A percentile compares a stretch with the other conserved stretches of the same genome.
Conservation (phyloP, 1,140 invertebrate genomes). For the Muscidifurax raptorellus region DNA sequence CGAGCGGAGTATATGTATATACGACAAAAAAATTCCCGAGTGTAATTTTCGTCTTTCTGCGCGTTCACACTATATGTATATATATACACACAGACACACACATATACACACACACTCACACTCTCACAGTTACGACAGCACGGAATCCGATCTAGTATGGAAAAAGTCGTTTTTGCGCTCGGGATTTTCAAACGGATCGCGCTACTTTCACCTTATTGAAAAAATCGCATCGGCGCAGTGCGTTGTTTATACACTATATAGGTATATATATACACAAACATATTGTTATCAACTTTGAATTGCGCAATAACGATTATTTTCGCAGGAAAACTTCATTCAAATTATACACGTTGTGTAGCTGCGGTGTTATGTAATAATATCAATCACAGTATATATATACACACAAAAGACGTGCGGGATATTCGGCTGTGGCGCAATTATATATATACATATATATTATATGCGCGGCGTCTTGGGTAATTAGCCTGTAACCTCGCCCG, state of each 20-base stretch:
- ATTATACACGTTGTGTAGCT: too few relatives aligned
- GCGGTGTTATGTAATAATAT: neutral
- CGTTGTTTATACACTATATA: neutral
- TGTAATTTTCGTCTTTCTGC: neutral
- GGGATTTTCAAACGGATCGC: too few relatives aligned
- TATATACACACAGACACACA: neutral
- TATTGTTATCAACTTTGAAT: too few relatives aligned
- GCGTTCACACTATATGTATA: neutral
- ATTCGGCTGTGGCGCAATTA: neutral
- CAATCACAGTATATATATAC: neutral
- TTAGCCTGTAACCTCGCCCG: slow-evolving; percentile 32
- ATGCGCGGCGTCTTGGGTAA: slow-evolving; percentile 22
- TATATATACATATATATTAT: neutral
- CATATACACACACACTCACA: neutral
- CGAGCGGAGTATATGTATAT: neutral
- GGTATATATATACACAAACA: too few relatives aligned
- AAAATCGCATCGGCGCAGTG: too few relatives aligned
- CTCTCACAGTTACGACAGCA: neutral
- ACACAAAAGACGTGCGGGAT: too few relatives aligned
- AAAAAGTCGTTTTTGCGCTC: too few relatives aligned
- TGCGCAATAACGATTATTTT: too few relatives aligned
- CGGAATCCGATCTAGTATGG: too few relatives aligned
- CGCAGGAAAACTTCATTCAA: too few relatives aligned
- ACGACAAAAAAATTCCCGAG: neutral
- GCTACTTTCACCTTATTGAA: too few relatives aligned